Base-by-base conservation (phyloP, 2,797 vertebrate genomes). In the Pseudotriccus pelzelni region DNA sequence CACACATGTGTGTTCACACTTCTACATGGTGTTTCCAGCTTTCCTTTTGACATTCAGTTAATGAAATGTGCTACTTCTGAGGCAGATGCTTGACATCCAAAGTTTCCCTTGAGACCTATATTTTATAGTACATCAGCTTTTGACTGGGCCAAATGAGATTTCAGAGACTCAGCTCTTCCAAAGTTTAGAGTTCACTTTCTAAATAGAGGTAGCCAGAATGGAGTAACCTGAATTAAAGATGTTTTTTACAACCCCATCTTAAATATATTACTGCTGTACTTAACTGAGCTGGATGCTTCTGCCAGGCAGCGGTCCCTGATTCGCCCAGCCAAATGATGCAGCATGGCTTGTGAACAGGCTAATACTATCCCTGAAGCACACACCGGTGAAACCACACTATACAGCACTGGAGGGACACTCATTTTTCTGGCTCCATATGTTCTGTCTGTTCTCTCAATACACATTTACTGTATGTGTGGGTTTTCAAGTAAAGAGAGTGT, bases 61-160 rank as follows among this genome's bases (percentile, higher is more conserved):
- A 43, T 92, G 93, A 87, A 95, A 95, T 84, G 41, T 85, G 87
- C 86, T 94, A 60, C 75, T 94, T 62, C 62, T 84, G 62, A 94
- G 62, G 64, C 87, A 89, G 68, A 96, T 75, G 30, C 58, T 84
- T 83, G 84, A 87, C 43, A 93, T 70, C 44, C 84, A 89, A 46
- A 89, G 34, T 15, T 90, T 93, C 92, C 73, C 66, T 32, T 47
- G 87, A 86, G 94, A 66, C n/a, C 21, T 52, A 2, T 75, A 73
- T 85, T 89, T 94, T 59, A 66, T 28, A 87, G 37, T 41, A 37
- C 32, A 50, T 69, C 24, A 12, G 53, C 2, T 80, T 74, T 50
- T 69, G 39, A 19, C 66, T 60, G 36, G 19, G 73, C 15, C 59
- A 90, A 89, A 80, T 50, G 19, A 90, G 6, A 93, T 86, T 85